These are phyloP conservation scores for Pocillopora verrucosa DNA, from an alignment of 64 coral and sea anemone genomes.

Conservation along the genomic window DNA sequence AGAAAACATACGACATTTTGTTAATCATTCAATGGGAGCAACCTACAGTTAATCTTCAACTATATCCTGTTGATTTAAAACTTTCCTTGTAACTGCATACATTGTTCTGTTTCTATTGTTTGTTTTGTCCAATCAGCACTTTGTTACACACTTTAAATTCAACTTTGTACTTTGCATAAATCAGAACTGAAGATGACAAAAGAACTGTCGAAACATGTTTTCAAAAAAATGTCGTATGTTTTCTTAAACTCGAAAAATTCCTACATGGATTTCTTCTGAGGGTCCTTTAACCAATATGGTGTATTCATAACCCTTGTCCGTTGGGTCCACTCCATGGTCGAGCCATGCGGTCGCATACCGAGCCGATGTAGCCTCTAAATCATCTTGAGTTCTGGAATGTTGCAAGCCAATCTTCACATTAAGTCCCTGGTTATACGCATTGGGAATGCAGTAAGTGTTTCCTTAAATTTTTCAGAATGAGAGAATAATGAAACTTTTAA, in stretches of 20 bases:
- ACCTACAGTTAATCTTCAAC: too few species aligned
- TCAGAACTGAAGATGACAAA: too few species aligned
- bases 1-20: too few species aligned
- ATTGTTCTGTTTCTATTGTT: too few species aligned
- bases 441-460: constrained; percentile 39
- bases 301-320: neutral
- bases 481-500: neutral
- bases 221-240: neutral
- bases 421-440: neutral
- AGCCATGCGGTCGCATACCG: neutral
- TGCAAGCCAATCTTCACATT: constrained; percentile 8
- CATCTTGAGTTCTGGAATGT: neutral
- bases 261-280: neutral
- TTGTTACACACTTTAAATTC: too few species aligned
- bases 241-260: neutral
- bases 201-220: too few species aligned
- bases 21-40: too few species aligned
- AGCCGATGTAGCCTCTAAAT: neutral
- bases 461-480: neutral
- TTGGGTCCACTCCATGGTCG: neutral
- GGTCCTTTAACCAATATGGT: neutral
- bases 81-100: too few species aligned
- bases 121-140: too few species aligned
- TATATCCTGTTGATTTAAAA: too few species aligned
- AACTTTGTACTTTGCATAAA: neutral